Percentiles rank a stretch among this genome's conserved stretches.
Conservation (phyloP, 1,140 invertebrate species). For the Brachionus rotundiformis region DNA sequence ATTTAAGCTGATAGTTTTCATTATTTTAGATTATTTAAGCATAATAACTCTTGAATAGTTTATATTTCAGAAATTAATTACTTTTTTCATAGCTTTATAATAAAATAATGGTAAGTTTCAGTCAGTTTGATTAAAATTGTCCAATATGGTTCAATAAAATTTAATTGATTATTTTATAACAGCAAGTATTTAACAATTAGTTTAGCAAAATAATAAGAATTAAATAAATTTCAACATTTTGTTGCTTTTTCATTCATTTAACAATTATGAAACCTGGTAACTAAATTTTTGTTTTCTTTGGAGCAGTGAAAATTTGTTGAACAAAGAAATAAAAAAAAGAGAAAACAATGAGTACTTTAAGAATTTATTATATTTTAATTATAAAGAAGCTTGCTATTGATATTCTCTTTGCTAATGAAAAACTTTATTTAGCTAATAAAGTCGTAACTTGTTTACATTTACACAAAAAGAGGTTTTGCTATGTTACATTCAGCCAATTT, state of each 20-base stretch:
- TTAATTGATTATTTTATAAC: neutral
- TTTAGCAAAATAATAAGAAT: constrained; percentile 54
- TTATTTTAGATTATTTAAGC: neutral
- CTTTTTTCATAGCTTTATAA: constrained; percentile 61
- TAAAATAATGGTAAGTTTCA: too few species aligned
- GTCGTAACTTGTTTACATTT: neutral
- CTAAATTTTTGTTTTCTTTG: neutral
- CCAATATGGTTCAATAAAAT: constrained; percentile 53
- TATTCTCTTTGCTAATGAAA: neutral
- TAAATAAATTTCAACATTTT: constrained; percentile 12
- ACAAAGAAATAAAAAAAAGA: neutral
- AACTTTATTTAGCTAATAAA: neutral
- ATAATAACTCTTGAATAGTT: neutral
- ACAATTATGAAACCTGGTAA: constrained; percentile 52
- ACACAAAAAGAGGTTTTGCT: neutral
- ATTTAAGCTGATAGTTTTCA: neutral
- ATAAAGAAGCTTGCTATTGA: neutral
- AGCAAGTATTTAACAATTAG: constrained; percentile 53
- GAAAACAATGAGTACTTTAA: neutral
- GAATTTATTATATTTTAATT: neutral
- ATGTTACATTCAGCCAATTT: neutral
- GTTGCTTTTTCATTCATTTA: neutral
- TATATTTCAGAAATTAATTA: constrained; percentile 1
- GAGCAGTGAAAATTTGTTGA: neutral
- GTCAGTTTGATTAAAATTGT: constrained; percentile 58